These are phyloP conservation scores for Melanaphis sacchari DNA, from an alignment of 1,140 invertebrate species.

Conservation along the genomic window DNA sequence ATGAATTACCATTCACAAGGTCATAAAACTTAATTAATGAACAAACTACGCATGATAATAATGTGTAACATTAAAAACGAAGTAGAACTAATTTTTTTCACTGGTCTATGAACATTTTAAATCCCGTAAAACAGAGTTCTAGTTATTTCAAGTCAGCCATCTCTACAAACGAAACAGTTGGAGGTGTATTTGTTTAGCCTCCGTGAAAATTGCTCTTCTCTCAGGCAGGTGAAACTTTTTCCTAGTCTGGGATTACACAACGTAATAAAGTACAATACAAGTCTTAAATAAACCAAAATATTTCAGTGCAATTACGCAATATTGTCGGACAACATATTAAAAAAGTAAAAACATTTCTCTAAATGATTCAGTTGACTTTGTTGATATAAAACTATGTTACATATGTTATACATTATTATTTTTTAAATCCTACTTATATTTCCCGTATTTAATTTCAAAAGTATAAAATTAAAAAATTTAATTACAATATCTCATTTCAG, in stretches of 20 bases:
- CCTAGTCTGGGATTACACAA: background rate
- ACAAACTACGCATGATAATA: background rate
- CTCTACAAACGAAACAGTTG: background rate
- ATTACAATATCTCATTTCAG: background rate
- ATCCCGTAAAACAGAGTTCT: background rate
- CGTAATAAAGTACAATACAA: background rate
- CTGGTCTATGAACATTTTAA: background rate
- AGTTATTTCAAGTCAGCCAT: background rate
- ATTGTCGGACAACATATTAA: background rate
- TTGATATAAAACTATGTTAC: background rate
- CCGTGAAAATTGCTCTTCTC: background rate
- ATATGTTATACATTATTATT: background rate
- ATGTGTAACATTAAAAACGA: background rate
- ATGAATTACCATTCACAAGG: background rate
- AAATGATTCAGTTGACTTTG: background rate
- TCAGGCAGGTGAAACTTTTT: background rate
- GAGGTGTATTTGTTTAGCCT: background rate
- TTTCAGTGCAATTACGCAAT: constrained; percentile 1
- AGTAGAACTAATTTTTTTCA: background rate
- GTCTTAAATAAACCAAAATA: constrained; percentile 5
- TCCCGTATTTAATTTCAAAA: background rate
- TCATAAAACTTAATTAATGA: background rate
- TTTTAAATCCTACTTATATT: background rate
- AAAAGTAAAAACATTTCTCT: background rate
- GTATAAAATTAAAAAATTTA: background rate